Conservation (phyloP, 2,888 invertebrate genomes). For the Macroteleia sp. region DNA sequence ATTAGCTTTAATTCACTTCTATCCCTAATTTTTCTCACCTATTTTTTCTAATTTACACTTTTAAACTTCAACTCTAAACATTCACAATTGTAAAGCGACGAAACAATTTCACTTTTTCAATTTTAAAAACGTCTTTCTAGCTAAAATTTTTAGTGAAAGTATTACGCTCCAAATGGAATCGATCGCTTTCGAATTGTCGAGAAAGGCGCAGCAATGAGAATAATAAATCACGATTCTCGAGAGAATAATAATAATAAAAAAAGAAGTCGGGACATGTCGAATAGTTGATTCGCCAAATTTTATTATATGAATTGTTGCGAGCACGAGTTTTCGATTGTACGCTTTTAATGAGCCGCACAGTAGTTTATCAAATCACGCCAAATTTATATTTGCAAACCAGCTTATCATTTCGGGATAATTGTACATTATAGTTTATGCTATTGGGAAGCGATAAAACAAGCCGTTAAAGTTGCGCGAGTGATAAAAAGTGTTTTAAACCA, state of each 20-base stretch:
- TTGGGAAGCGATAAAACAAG: constrained; percentile 6
- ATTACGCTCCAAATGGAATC: constrained; percentile 31
- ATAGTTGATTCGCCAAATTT: constrained; percentile 11
- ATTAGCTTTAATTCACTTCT: too few species aligned
- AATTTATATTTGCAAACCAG: not conserved
- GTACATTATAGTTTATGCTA: constrained; percentile 6
- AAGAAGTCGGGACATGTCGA: constrained; percentile 10
- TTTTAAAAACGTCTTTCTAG: too few species aligned
- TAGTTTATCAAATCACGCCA: not conserved
- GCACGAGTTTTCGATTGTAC: too few species aligned
- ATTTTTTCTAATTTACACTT: too few species aligned
- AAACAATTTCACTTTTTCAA: too few species aligned
- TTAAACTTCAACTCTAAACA: too few species aligned
- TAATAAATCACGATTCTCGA: constrained; percentile 33
- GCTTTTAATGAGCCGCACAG: constrained; percentile 13
- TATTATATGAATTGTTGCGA: constrained; percentile 7
- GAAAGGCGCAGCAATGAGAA: constrained; percentile 38
- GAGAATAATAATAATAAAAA: constrained; percentile 6
- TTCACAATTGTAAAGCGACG: too few species aligned
- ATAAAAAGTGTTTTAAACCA: constrained; percentile 2
- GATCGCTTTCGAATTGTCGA: constrained; percentile 50
- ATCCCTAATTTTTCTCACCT: too few species aligned
- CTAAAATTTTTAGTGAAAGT: constrained; percentile 44
- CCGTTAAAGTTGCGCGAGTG: not conserved
- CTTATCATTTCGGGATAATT: constrained; percentile 5